Base-by-base conservation (phyloP, 1,140 invertebrate genomes). In the Marisa cornuarietis region DNA sequence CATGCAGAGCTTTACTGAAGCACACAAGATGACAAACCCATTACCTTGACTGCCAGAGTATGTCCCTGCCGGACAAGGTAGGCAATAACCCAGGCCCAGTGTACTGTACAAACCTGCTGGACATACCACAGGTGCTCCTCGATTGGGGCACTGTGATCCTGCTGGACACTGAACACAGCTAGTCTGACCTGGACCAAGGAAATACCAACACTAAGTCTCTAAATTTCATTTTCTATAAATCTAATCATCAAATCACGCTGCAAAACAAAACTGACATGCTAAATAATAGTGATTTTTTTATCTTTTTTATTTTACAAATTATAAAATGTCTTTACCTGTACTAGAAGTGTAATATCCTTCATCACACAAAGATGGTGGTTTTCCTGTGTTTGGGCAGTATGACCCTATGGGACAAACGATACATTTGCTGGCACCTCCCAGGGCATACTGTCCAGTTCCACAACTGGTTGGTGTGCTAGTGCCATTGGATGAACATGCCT, bases 371-470 rank as follows among this genome's bases (percentile, higher is more conserved):
- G 76, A 75, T 52, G 86, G 85, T 8, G 69, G 73, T 6, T 52
- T 62, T 22, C 78, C 73, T 0, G 71, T 51, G 16, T 61, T 52
- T 5, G 84, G 74, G 83, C 88, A 90, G 18, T 75, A 81, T 20
- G 80, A 84, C 26, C 88, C 88, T 20, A 82, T 66, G 22, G 88
- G 88, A 83, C 88, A 90, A 5, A 54, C 65, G n/a, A 84, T 83
- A 81, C 88, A 90, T 18, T 49, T 69, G 22, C 71, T 65, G 22
- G 80, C 79, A 13, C 86, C 85, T 14, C 68, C 79, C 54, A 81
- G 66, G 24, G 88, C 83, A 75, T 86, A 90, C 13, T 83, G 83
- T 8, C 88, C 88, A 49, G 78, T 65, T 2, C 75, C 73, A 82
- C 88, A 90, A 62, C 77, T 69, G 0, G 63, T 62, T 20, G 87